phyloP scores from a whole-genome alignment of 2,113 vertebrate genomes.

The Scytalopus superciliaris region DNA sequence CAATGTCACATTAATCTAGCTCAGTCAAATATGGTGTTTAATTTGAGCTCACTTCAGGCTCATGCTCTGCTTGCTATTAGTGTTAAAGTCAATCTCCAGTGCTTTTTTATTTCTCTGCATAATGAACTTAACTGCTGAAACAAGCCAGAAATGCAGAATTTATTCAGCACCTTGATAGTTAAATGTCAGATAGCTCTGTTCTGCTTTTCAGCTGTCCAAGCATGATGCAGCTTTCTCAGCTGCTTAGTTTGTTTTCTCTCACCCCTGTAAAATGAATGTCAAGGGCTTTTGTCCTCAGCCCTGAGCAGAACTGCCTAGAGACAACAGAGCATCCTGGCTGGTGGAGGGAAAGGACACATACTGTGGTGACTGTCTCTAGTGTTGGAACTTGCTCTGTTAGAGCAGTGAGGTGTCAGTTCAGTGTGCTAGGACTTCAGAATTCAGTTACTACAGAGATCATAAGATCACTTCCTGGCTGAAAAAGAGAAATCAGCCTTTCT shows the following conservation, averaged over 20 bases:
- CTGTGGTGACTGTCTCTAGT: neutral
- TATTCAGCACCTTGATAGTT: neutral
- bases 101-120: neutral
- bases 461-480: neutral
- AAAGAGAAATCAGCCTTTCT: neutral
- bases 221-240: neutral
- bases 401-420: neutral
- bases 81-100: neutral
- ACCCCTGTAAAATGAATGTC: neutral
- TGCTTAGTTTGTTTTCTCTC: neutral
- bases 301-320: neutral
- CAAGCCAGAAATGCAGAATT: neutral
- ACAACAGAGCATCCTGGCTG: neutral
- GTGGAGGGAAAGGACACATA: rapidly evolving
- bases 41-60: neutral
- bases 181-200: neutral
- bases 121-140: neutral
- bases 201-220: neutral
- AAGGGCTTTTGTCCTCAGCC: neutral
- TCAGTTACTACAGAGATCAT: neutral
- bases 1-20: neutral
- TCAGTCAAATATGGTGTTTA: neutral
- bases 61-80: neutral
- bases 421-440: neutral
- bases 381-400: neutral